Base-by-base conservation (phyloP, 23 tunicate genomes). In the Aplidium turbinatum region DNA sequence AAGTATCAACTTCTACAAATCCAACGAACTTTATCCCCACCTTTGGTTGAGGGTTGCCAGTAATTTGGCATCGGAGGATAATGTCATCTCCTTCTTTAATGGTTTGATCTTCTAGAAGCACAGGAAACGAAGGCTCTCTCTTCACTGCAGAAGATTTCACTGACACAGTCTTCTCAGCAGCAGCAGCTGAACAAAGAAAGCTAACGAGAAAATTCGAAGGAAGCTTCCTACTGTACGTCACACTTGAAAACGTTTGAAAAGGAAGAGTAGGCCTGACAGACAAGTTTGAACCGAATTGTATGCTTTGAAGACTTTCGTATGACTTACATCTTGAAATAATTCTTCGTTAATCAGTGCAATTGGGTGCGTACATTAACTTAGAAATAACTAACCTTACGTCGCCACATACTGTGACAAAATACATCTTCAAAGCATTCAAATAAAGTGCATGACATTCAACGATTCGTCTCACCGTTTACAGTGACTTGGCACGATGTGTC, bases 31-130 rank as follows among this genome's bases (percentile, higher is more conserved):
- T n/a, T n/a, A n/a, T n/a, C 13, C 72, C 45, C 5, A 88, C 97
- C 70, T 84, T 79, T 0, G 97, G 97, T 45, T 70, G 62, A 7
- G 97, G 97, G n/a, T 64, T 78, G 42, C 97, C 97, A 0, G 29
- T 31, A 16, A 84, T 76, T 84, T 91, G 81, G 38, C 97, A 91
- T 32, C 55, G 35, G 35, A 91, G 75, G 18, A 74, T 28, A 38
- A 91, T 91, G 50, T 91, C 97, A 6, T 79, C 72, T 9, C 84
- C 91, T 51, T 91, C 85, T 32, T 84, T 72, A n/a, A 91, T 48
- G 1, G 97, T 91, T 29, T 32, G 33, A 47, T 91, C 97, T 13
- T 84, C 91, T 5, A 91, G 86, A 18, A 52, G 72, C 34, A 91
- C 35, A 27, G 86, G 86, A 67, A 91, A 91, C 6, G 91, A 74